phyloP scores from a whole-genome alignment of 2,888 invertebrate species.

The Dynastes hyllus region DNA sequence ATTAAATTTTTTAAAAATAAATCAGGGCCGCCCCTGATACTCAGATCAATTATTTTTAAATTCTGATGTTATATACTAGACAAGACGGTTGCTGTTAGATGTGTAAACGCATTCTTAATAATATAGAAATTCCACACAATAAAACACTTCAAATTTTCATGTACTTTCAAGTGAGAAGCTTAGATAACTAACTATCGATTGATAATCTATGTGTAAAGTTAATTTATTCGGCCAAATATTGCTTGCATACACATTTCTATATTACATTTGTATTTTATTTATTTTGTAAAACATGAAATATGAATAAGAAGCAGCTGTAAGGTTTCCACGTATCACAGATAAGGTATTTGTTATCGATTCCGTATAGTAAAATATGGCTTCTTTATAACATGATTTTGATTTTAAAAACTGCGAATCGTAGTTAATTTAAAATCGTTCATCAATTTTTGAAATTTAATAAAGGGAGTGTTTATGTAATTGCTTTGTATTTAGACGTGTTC shows the following conservation, averaged over 20 bases:
- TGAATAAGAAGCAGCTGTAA: not conserved
- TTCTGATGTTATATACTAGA: not conserved
- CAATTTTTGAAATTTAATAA: too few species aligned
- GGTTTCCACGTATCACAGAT: not conserved
- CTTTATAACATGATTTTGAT: too few species aligned
- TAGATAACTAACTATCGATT: constrained; percentile 8
- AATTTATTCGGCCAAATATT: not conserved
- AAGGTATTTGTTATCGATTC: not conserved
- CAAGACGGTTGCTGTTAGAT: not conserved
- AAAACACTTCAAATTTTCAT: constrained; percentile 5
- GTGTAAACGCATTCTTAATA: not conserved
- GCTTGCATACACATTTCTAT: not conserved
- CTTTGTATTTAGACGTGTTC: too few species aligned
- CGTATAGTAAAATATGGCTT: too few species aligned
- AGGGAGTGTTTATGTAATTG: too few species aligned
- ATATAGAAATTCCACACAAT: not conserved
- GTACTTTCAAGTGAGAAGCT: not conserved
- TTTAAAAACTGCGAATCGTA: too few species aligned
- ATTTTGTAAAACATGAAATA: not conserved
- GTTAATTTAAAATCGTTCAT: too few species aligned
- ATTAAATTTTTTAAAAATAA: too few species aligned
- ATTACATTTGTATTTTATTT: constrained; percentile 1
- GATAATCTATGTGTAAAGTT: constrained; percentile 1
- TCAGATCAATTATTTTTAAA: constrained; percentile 3
- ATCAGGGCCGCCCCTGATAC: not conserved